Conservation (phyloP, 2,113 vertebrate species). For the Lepidothrix coronata region DNA sequence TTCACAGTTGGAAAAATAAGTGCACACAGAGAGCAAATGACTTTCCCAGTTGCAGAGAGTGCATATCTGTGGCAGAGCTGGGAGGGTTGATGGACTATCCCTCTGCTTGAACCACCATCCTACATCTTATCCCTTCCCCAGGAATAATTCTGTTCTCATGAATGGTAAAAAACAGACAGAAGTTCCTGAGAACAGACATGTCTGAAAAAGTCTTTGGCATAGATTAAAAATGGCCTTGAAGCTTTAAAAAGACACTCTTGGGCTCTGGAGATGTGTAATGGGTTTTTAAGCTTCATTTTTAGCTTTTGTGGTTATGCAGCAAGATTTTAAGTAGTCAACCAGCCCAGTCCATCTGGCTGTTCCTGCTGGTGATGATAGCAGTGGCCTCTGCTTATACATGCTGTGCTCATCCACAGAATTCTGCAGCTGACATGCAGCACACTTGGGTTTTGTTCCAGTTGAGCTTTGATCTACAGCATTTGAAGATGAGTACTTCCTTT, state of each 20-base stretch:
- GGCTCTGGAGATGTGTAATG: not conserved
- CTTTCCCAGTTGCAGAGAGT: not conserved
- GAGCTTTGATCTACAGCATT: slow-evolving; percentile 65
- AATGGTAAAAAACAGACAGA: not conserved
- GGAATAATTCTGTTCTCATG: not conserved
- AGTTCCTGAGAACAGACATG: not conserved
- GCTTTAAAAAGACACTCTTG: not conserved
- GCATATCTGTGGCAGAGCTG: not conserved
- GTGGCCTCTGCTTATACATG: not conserved
- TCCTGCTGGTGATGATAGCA: not conserved
- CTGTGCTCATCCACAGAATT: not conserved
- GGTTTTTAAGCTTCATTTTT: slow-evolving; percentile 16
- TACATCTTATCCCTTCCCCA: not conserved
- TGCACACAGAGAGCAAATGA: not conserved
- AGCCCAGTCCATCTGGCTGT: not conserved
- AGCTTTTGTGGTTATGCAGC: not conserved
- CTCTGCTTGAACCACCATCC: not conserved
- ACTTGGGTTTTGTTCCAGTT: slow-evolving; percentile 40
- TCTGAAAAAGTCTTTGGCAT: not conserved
- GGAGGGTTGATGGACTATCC: not conserved
- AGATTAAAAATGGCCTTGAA: not conserved
- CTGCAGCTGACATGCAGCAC: slow-evolving; percentile 24
- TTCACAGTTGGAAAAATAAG: not conserved
- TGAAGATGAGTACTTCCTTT: slow-evolving; percentile 65
- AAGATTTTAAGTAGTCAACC: not conserved